These are phyloP conservation scores for Carpatolechia fugitivella DNA, from an alignment of 2,888 invertebrate species.

Conservation along the genomic window DNA sequence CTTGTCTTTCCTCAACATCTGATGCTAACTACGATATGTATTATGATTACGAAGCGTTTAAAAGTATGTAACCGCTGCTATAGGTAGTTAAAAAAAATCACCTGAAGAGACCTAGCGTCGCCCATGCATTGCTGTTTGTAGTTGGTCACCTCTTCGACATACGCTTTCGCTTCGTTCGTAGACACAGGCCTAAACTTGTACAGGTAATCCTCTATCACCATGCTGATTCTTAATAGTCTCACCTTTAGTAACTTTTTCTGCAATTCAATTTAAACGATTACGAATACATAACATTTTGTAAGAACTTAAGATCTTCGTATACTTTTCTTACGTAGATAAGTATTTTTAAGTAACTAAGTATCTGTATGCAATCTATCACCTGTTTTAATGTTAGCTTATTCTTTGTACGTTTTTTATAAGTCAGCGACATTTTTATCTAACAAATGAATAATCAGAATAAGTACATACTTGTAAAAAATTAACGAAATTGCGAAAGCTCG, in stretches of 20 bases:
- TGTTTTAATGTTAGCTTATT: neutral
- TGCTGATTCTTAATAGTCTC: conserved; percentile 49
- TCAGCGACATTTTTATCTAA: neutral
- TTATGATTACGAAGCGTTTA: too few relatives aligned
- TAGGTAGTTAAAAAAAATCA: conserved; percentile 25
- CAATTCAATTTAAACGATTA: conserved; percentile 16
- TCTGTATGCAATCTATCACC: too few relatives aligned
- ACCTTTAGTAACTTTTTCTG: conserved; percentile 40
- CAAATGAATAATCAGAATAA: neutral
- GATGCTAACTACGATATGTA: too few relatives aligned
- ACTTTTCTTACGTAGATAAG: too few relatives aligned
- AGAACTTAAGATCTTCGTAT: too few relatives aligned
- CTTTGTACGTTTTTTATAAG: neutral
- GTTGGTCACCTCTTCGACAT: conserved; percentile 40
- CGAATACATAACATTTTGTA: neutral
- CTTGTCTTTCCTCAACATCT: too few relatives aligned
- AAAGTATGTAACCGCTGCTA: too few relatives aligned
- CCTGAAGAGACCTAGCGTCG: conserved; percentile 49
- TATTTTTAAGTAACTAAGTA: too few relatives aligned
- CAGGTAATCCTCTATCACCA: conserved; percentile 50
- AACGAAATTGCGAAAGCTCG: too few relatives aligned
- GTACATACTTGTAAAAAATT: too few relatives aligned
- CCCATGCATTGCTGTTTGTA: conserved; percentile 34
- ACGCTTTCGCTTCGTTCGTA: conserved; percentile 37
- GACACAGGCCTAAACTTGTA: conserved; percentile 47